These are phyloP conservation scores for Oreochromis tanganicae DNA, from an alignment of 2,113 vertebrate species.

Conservation along the genomic window DNA sequence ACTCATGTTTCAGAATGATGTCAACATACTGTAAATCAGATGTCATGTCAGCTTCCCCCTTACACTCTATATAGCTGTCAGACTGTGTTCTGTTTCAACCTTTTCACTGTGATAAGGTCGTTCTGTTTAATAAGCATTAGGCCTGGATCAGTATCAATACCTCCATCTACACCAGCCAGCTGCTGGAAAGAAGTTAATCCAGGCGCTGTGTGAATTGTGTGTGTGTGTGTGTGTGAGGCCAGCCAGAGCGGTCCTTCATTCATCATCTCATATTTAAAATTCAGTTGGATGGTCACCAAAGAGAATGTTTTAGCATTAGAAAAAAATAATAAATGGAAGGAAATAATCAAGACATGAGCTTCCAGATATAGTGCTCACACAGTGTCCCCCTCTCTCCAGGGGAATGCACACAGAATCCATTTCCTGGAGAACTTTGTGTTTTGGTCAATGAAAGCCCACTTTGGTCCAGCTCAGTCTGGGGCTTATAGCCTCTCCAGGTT, in stretches of 20 bases:
- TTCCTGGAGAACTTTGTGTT: not conserved
- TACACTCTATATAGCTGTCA: not conserved
- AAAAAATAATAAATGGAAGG: not conserved
- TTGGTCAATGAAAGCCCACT: slow-evolving; percentile 47
- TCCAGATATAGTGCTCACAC: not conserved
- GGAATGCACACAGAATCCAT: not conserved
- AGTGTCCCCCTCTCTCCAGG: not conserved
- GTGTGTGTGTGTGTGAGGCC: not conserved
- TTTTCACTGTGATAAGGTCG: slow-evolving; percentile 50
- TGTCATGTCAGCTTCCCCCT: not conserved
- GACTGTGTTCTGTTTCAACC: slow-evolving; percentile 9
- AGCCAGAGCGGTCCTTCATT: not conserved
- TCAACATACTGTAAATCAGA: not conserved
- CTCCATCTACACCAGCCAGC: slow-evolving; percentile 11
- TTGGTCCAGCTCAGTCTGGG: slow-evolving; percentile 39
- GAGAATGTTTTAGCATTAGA: not conserved
- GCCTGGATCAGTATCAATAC: slow-evolving; percentile 57
- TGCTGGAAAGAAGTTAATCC: slow-evolving; percentile 52
- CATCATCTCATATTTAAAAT: not conserved
- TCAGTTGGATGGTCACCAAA: not conserved
- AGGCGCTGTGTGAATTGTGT: not conserved
- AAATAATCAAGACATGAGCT: not conserved
- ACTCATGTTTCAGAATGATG: not conserved
- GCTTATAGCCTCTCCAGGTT: slow-evolving; percentile 44
- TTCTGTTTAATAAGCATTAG: slow-evolving; percentile 61